A percentile compares a stretch with the other conserved stretches of the same genome.
Evolutionary conservation across 2,113 vertebrate genomes (phyloP).

Genomic region (Rhabdomys dilectus): DNA sequence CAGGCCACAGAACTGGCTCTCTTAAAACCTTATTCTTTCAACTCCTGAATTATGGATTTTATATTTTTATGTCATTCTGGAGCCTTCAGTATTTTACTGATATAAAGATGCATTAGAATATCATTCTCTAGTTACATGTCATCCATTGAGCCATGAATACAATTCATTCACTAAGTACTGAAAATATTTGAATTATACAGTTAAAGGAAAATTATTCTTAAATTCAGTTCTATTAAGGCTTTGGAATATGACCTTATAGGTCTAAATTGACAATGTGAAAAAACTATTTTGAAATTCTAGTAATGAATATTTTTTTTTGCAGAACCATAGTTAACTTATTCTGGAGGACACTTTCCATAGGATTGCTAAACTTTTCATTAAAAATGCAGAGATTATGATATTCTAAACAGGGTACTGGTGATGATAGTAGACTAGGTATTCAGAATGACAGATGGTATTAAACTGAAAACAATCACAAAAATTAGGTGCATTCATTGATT

Average conservation of each 20-base stretch:
- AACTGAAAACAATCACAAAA: neutral
- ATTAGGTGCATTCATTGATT: neutral
- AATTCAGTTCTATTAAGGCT: neutral
- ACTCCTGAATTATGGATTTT: constrained; percentile 23
- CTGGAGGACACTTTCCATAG: neutral
- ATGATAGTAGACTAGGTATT: neutral
- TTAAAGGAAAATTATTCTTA: neutral
- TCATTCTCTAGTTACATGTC: neutral
- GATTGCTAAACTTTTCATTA: neutral
- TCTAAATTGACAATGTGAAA: neutral
- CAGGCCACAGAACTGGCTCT: neutral
- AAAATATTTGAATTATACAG: neutral
- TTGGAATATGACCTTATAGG: neutral
- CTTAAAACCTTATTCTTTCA: neutral
- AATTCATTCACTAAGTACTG: neutral
- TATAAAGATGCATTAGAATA: neutral
- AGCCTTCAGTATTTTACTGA: neutral
- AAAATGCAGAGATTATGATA: neutral
- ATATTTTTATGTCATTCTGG: neutral
- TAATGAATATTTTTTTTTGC: constrained; percentile 23
- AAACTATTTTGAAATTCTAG: neutral
- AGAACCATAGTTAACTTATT: constrained; percentile 2
- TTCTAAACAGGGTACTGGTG: neutral
- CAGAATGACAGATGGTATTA: neutral
- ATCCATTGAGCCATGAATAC: neutral